Percentiles rank a stretch among this genome's conserved stretches.
These are phyloP conservation scores for Dromococcyx pavoninus DNA, from an alignment of 2,797 vertebrate genomes.

Conservation along the genomic window DNA sequence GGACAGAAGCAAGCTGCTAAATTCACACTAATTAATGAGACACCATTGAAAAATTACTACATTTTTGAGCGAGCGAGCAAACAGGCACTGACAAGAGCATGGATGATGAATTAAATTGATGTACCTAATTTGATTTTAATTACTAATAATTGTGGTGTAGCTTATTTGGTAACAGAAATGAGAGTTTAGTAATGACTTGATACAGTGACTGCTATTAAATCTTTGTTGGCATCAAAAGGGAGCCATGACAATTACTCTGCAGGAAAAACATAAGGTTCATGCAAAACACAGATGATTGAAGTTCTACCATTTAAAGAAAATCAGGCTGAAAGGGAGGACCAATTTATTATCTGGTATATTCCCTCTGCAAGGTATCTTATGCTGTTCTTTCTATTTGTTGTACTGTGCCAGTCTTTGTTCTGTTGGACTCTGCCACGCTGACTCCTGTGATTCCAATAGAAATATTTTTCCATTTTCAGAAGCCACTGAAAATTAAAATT, in stretches of 20 bases:
- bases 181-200: slow-evolving; percentile 45
- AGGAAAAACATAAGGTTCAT: slow-evolving; percentile 12
- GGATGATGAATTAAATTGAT: slow-evolving; percentile 56
- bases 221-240: slow-evolving; percentile 29
- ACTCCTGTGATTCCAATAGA: background rate
- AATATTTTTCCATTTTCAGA: background rate
- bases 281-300: background rate
- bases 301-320: slow-evolving; percentile 21
- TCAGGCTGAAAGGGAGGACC: background rate
- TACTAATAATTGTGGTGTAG: slow-evolving; percentile 57
- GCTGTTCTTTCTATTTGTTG: background rate
- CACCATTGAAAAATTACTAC: slow-evolving; percentile 43
- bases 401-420: background rate
- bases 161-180: slow-evolving; percentile 48
- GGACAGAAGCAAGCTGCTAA: slow-evolving; percentile 8
- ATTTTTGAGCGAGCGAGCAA: slow-evolving; percentile 22
- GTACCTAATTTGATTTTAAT: slow-evolving; percentile 66
- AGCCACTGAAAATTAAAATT: background rate
- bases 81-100: slow-evolving; percentile 38
- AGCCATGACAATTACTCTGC: slow-evolving; percentile 32
- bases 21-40: slow-evolving; percentile 49
- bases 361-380: background rate
- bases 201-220: slow-evolving; percentile 46
- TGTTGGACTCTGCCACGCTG: background rate
- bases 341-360: background rate